Evolutionary conservation across 1,140 invertebrate genomes (phyloP).

Genomic region (Micrasema longulum): DNA sequence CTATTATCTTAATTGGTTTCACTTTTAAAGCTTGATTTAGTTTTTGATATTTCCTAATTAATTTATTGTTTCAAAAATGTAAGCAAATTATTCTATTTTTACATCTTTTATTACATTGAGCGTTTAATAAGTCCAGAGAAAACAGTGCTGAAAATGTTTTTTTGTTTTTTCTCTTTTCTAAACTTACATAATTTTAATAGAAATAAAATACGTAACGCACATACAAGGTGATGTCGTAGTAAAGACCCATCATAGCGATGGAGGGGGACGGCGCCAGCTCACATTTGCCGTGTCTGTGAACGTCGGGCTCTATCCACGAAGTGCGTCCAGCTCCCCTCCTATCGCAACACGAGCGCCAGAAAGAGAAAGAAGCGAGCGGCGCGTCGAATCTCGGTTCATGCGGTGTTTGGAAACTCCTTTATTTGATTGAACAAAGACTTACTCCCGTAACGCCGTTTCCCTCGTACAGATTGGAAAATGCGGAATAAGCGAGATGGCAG

Average conservation of each 20-base stretch:
- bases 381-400: background rate
- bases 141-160: no score
- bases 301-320: constrained; percentile 18
- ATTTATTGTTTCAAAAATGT: no score
- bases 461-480: constrained; percentile 15
- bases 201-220: constrained; percentile 37
- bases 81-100: no score
- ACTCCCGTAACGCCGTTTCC: constrained; percentile 18
- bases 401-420: constrained; percentile 38
- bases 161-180: no score
- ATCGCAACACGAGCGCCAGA: constrained; percentile 9
- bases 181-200: no score
- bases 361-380: background rate
- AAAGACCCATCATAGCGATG: constrained; percentile 33
- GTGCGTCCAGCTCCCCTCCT: constrained; percentile 14
- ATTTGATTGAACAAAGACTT: constrained; percentile 29
- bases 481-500: constrained; percentile 28
- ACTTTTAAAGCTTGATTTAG: no score
- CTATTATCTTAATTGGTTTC: no score
- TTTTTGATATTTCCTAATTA: no score
- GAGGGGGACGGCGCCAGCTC: constrained; percentile 51
- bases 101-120: no score
- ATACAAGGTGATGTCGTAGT: constrained; percentile 34
- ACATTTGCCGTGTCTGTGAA: constrained; percentile 49
- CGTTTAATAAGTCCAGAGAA: no score